Conservation (phyloP, 2,797 vertebrate genomes). For the Hoplostethus atlanticus region DNA sequence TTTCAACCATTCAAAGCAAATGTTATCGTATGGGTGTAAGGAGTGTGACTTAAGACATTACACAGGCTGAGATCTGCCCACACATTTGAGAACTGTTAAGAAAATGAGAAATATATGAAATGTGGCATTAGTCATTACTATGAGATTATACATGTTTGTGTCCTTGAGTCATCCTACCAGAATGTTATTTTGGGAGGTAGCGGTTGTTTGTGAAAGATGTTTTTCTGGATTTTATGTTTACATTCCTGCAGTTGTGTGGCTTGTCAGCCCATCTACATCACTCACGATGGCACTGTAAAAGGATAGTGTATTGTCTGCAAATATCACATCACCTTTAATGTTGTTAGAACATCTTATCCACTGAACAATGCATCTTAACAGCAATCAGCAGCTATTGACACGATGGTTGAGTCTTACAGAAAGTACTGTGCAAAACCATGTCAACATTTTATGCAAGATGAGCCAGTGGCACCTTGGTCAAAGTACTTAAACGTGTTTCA, state of each 20-base stretch:
- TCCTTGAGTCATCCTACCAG: slow-evolving; percentile 42
- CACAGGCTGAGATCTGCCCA: slow-evolving; percentile 25
- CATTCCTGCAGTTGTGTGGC: slow-evolving; percentile 44
- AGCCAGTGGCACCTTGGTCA: slow-evolving; percentile 52
- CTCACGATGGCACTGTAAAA: slow-evolving; percentile 34
- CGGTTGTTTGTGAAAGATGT: slow-evolving; percentile 36
- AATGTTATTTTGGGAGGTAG: slow-evolving; percentile 25
- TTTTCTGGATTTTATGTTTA: slow-evolving; percentile 37
- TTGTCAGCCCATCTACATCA: slow-evolving; percentile 33
- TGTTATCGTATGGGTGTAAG: slow-evolving; percentile 14
- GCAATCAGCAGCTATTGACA: slow-evolving; percentile 71
- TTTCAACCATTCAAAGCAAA: slow-evolving; percentile 32
- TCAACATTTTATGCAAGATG: slow-evolving; percentile 78
- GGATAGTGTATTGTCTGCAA: slow-evolving; percentile 54
- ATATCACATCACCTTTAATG: slow-evolving; percentile 45
- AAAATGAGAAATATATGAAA: slow-evolving; percentile 32
- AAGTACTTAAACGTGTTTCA: slow-evolving; percentile 53
- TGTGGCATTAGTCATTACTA: slow-evolving; percentile 1
- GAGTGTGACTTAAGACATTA: slow-evolving; percentile 8
- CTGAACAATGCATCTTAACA: slow-evolving; percentile 61
- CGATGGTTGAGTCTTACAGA: slow-evolving; percentile 41
- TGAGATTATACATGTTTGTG: slow-evolving; percentile 20
- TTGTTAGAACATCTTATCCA: slow-evolving; percentile 37
- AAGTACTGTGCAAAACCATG: slow-evolving; percentile 62
- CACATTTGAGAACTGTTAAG: slow-evolving; percentile 9